A percentile compares a stretch with the other conserved stretches of the same genome.
Conservation (phyloP, 2,888 invertebrate genomes). For the Ptilodon capucinus region DNA sequence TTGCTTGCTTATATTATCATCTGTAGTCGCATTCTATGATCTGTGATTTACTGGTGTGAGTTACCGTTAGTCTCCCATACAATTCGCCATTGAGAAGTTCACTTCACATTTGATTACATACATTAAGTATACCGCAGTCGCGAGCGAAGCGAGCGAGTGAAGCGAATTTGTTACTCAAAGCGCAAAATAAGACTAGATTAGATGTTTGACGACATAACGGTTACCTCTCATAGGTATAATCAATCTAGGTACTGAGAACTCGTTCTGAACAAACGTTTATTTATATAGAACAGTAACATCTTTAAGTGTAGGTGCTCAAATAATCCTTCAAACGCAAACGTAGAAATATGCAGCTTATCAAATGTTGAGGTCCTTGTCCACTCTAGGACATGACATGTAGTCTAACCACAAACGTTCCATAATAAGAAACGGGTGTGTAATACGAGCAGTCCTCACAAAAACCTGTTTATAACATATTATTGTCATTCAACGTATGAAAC, state of each 20-base stretch:
- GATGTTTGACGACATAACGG: conserved; percentile 38
- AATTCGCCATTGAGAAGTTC: conserved; percentile 17
- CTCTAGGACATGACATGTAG: no score
- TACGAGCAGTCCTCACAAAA: conserved; percentile 31
- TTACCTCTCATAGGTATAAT: conserved; percentile 17
- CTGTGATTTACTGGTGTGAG: conserved; percentile 12
- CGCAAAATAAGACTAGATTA: conserved; percentile 24
- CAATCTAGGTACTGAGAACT: neutral
- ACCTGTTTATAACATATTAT: conserved; percentile 48
- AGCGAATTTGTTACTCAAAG: conserved; percentile 32
- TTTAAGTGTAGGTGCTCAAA: no score
- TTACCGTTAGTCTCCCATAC: conserved; percentile 13
- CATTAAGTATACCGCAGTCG: conserved; percentile 24
- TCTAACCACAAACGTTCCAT: conserved; percentile 6
- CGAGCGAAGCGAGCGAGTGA: conserved; percentile 18
- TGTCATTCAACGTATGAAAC: conserved; percentile 45
- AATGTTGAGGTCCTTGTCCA: no score
- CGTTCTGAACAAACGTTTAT: neutral
- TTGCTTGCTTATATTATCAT: conserved; percentile 10
- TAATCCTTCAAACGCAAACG: no score
- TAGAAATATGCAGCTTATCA: no score
- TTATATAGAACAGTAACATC: no score
- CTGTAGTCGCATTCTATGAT: conserved; percentile 12
- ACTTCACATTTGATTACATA: conserved; percentile 32
- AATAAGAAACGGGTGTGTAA: conserved; percentile 19